Percentiles rank a stretch among this genome's conserved stretches.
These are phyloP conservation scores for Lasiommata megera DNA, from an alignment of 2,888 invertebrate genomes.

Conservation along the genomic window DNA sequence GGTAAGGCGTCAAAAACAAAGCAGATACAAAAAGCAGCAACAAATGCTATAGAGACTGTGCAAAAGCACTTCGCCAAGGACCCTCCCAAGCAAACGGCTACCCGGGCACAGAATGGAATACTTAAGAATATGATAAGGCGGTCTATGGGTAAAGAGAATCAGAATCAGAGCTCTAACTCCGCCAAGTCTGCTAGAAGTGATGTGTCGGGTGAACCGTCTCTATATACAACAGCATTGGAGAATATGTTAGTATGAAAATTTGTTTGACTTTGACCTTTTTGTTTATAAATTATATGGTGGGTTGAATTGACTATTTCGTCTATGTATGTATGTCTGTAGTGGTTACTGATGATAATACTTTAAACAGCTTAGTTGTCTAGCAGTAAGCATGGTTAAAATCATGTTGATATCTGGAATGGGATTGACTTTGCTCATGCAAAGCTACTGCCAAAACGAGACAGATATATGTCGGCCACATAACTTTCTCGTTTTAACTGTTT, in stretches of 20 bases:
- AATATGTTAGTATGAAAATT: constrained; percentile 80
- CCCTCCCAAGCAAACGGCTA: constrained; percentile 55
- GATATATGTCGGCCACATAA: no score
- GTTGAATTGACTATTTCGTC: no score
- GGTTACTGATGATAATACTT: no score
- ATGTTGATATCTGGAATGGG: no score
- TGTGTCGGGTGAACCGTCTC: constrained; percentile 87
- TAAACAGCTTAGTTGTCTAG: no score
- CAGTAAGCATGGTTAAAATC: no score
- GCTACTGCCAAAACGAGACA: no score
- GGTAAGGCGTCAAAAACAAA: constrained; percentile 74
- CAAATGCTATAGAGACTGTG: constrained; percentile 63
- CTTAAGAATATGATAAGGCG: constrained; percentile 68
- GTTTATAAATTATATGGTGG: no score
- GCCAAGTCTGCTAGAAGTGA: constrained; percentile 81
- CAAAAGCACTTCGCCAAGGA: constrained; percentile 69
- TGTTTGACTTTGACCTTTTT: background rate
- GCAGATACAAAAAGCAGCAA: constrained; percentile 61
- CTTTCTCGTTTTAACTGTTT: no score
- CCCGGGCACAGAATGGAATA: constrained; percentile 66
- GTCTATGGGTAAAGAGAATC: constrained; percentile 48
- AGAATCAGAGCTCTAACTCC: constrained; percentile 62
- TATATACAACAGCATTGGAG: constrained; percentile 89
- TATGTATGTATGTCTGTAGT: no score
- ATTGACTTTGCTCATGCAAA: no score